phyloP scores from a whole-genome alignment of 1,140 invertebrate genomes.

The Drosophila setifemur region DNA sequence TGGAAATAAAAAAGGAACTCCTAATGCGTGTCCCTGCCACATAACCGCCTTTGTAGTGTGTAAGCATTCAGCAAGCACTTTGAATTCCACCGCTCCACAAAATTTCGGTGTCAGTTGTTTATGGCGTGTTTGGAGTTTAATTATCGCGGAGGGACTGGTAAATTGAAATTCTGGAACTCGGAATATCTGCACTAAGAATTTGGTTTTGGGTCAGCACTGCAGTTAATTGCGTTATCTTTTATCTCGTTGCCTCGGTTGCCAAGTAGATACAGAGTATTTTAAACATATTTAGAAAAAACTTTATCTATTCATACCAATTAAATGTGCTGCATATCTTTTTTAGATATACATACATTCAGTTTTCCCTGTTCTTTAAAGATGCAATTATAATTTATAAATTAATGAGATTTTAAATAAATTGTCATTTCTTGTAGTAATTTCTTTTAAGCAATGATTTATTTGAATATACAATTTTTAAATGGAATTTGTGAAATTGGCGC shows the following conservation, averaged over 20 bases:
- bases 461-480: too few relatives aligned
- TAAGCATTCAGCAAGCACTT: conserved; percentile 3
- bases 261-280: background rate
- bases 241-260: background rate
- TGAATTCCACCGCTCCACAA: conserved; percentile 12
- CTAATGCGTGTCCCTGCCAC: conserved; percentile 6
- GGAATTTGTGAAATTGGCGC: too few relatives aligned
- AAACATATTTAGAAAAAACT: background rate
- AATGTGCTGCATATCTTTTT: too few relatives aligned
- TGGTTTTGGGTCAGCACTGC: background rate
- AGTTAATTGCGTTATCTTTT: background rate
- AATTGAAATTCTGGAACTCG: background rate
- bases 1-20: background rate
- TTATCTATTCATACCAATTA: too few relatives aligned
- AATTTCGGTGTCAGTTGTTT: conserved; percentile 10
- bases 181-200: background rate
- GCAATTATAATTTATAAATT: too few relatives aligned
- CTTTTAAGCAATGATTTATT: too few relatives aligned
- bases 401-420: too few relatives aligned
- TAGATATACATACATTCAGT: too few relatives aligned
- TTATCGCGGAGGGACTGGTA: background rate
- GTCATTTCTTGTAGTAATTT: too few relatives aligned
- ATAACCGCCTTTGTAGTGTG: conserved; percentile 1
- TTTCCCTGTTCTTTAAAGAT: too few relatives aligned
- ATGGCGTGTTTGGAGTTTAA: conserved; percentile 23